phyloP scores from a whole-genome alignment of 2,888 invertebrate species.

The Pycnomerus fuliginosus region DNA sequence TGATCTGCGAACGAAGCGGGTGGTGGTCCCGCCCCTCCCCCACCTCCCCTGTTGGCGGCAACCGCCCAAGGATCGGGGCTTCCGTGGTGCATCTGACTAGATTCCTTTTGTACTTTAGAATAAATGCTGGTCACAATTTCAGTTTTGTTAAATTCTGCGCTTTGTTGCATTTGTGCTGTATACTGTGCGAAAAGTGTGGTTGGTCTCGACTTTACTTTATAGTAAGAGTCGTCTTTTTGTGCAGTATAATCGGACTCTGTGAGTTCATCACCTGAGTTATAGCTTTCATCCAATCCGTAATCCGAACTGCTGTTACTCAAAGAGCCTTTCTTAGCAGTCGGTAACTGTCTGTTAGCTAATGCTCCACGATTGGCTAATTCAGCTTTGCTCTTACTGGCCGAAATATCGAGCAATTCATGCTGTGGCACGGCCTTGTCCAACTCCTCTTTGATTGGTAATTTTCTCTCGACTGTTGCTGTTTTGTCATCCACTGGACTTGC shows the following conservation, averaged over 20 bases:
- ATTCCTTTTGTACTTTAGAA: constrained; percentile 59
- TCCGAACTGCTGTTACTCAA: constrained; percentile 64
- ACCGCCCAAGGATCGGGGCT: constrained; percentile 51
- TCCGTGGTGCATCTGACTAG: constrained; percentile 35
- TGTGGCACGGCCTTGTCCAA: constrained; percentile 86
- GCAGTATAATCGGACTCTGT: constrained; percentile 54
- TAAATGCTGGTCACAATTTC: constrained; percentile 41
- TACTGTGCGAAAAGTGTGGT: constrained; percentile 35
- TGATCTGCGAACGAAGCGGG: constrained; percentile 44
- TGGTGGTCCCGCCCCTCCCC: constrained; percentile 64
- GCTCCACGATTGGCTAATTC: constrained; percentile 81
- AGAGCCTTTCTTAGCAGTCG: constrained; percentile 58
- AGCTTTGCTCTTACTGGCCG: constrained; percentile 80
- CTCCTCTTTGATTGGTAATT: constrained; percentile 69
- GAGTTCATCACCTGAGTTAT: constrained; percentile 60
- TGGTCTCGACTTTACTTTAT: constrained; percentile 30
- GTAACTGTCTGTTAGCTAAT: constrained; percentile 71
- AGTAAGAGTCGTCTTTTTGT: constrained; percentile 48
- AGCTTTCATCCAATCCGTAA: constrained; percentile 76
- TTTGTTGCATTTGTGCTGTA: constrained; percentile 31
- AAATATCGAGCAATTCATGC: constrained; percentile 82
- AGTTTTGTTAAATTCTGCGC: constrained; percentile 14
- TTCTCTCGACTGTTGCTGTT: constrained; percentile 72
- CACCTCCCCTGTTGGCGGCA: constrained; percentile 34
- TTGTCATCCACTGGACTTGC: constrained; percentile 79